A percentile compares a stretch with the other conserved stretches of the same genome.
Evolutionary conservation across 2,888 invertebrate genomes (phyloP).

Genomic region (Drosophila meridiana): DNA sequence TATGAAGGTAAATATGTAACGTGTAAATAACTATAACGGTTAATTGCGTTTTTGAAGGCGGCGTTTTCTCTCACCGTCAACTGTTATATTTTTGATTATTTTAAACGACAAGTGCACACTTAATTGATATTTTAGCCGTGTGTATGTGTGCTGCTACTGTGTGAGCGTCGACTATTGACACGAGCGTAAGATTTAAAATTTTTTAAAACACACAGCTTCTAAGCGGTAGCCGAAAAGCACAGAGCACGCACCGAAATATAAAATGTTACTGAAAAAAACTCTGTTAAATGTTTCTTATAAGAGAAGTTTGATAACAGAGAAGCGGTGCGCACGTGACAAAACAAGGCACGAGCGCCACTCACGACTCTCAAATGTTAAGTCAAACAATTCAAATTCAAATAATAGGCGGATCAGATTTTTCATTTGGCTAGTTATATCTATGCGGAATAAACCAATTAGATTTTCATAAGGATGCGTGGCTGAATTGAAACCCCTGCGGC

Average conservation of each 20-base stretch:
- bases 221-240: slow-evolving; percentile 42
- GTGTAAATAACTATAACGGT: slow-evolving; percentile 51
- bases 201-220: slow-evolving; percentile 32
- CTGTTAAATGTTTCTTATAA: slow-evolving; percentile 56
- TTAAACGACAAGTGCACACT: slow-evolving; percentile 50
- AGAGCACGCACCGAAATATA: slow-evolving; percentile 54
- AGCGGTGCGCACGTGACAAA: slow-evolving; percentile 39
- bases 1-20: slow-evolving; percentile 30
- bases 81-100: slow-evolving; percentile 16
- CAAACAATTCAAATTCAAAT: neutral
- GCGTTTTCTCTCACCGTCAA: slow-evolving; percentile 30
- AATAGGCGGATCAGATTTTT: neutral
- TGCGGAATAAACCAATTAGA: neutral
- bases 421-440: neutral
- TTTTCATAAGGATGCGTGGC: neutral
- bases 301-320: slow-evolving; percentile 37
- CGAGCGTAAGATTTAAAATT: slow-evolving; percentile 39
- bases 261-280: slow-evolving; percentile 52
- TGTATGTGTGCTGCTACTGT: slow-evolving; percentile 17
- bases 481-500: neutral
- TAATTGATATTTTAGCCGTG: slow-evolving; percentile 49
- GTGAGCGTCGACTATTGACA: slow-evolving; percentile 35
- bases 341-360: slow-evolving; percentile 10
- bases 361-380: neutral
- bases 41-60: slow-evolving; percentile 47